A percentile compares a stretch with the other conserved stretches of the same genome.
phyloP scores from a whole-genome alignment of 2,113 vertebrate species.

The Panthera tigris region DNA sequence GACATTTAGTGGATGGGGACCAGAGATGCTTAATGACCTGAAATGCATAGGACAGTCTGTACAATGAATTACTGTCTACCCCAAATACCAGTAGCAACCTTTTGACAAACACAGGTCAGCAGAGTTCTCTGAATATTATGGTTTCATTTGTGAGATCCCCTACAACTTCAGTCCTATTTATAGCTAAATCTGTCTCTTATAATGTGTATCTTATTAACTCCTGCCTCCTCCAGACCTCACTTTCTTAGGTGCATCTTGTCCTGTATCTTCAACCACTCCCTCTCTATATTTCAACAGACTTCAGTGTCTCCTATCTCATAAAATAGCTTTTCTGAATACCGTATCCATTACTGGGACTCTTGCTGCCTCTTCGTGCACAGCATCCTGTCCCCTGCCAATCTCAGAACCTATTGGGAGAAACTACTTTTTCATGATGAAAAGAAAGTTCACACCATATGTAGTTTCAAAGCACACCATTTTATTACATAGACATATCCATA shows the following conservation, averaged over 20 bases:
- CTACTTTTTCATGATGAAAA: slow-evolving; percentile 3
- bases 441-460: background rate
- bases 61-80: background rate
- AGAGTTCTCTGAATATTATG: background rate
- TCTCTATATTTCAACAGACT: background rate
- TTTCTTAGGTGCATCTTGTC: background rate
- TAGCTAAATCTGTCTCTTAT: background rate
- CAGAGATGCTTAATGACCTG: background rate
- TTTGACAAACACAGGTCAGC: background rate
- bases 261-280: background rate
- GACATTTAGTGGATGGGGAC: background rate
- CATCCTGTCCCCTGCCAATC: background rate
- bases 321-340: background rate
- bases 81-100: background rate
- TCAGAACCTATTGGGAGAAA: background rate
- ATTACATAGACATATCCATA: slow-evolving; percentile 65
- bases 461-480: slow-evolving; percentile 71
- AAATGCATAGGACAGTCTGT: background rate
- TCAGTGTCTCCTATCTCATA: background rate
- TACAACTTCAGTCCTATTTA: background rate
- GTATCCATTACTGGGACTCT: background rate
- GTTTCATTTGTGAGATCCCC: background rate
- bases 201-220: background rate
- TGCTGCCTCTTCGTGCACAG: background rate
- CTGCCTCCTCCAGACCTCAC: background rate